phyloP scores from a whole-genome alignment of 2,797 vertebrate species.

The Squalus acanthias region DNA sequence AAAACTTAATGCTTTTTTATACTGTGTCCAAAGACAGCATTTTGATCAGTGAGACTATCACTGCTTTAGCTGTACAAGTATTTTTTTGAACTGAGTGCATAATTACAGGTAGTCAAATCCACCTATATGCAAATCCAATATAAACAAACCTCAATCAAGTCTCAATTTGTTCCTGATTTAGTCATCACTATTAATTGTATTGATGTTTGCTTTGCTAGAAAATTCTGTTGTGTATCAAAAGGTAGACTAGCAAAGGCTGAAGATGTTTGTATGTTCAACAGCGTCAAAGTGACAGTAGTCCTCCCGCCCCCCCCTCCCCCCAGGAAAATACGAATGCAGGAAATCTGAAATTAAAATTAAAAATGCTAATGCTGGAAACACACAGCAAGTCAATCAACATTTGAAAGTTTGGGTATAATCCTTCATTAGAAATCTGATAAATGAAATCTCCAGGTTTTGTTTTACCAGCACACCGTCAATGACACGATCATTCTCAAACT shows the following conservation, averaged over 20 bases:
- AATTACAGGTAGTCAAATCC: background rate
- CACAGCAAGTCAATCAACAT: background rate
- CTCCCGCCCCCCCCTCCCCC: background rate
- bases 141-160: background rate
- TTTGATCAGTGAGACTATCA: background rate
- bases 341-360: background rate
- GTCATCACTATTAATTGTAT: background rate
- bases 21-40: background rate
- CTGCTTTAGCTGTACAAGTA: background rate
- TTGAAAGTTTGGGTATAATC: background rate
- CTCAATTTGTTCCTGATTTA: constrained; percentile 10
- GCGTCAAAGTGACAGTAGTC: background rate
- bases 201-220: background rate
- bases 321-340: background rate
- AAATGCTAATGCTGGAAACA: background rate
- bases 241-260: background rate
- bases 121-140: background rate
- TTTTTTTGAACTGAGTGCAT: background rate
- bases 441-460: background rate
- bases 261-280: background rate
- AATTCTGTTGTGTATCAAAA: background rate
- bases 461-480: background rate
- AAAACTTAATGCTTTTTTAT: background rate
- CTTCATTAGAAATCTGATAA: background rate
- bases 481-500: background rate